Evolutionary conservation across 1,140 invertebrate species (phyloP), one percentile per base, ranked within the genome.

Genomic region (Tetragnatha versicolor): DNA sequence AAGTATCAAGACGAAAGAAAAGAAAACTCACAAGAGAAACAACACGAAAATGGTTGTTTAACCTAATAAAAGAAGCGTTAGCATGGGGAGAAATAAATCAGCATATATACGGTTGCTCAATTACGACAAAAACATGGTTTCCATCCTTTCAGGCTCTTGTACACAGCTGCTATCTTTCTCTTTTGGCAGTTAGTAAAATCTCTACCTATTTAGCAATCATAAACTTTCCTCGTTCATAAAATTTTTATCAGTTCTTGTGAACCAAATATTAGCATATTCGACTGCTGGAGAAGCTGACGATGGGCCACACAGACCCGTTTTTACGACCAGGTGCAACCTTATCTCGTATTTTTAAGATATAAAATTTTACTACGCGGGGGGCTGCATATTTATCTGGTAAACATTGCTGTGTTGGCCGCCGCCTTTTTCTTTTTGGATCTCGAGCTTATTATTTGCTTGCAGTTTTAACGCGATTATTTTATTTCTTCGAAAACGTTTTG

Each of bases 181-280:
- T 31, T 58, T 58, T 33, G 29, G 17, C 35, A 58, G 31, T 58
- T 58, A 58, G 55, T 31, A 58, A 58, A 58, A 58, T 58, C 55
- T 58, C 55, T 58, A 58, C 55, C 55, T 58, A 58, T 58, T 58
- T 58, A 58, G 55, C 55, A 58, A 58, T 58, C 55, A 58, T 58
- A 58, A 58, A 58, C 29, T 58, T 58, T 58, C 27, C n/a, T 27
- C 29, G 55, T 31, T 58, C 55, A 31, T 58, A 58, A 58, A 58
- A 58, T 58, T 58, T 58, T 58, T 58, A 58, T 58, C 55, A 58
- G 55, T 58, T 58, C 55, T 58, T 33, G 55, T 31, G 35, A 58
- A 58, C 55, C 31, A 58, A 58, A 58, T 58, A 58, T 58, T 58
- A 58, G 55, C 55, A 58, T 58, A 58, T 58, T 58, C 35, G 31